Conservation (phyloP, 2,113 vertebrate genomes). For the Sisor rabdophorus region DNA sequence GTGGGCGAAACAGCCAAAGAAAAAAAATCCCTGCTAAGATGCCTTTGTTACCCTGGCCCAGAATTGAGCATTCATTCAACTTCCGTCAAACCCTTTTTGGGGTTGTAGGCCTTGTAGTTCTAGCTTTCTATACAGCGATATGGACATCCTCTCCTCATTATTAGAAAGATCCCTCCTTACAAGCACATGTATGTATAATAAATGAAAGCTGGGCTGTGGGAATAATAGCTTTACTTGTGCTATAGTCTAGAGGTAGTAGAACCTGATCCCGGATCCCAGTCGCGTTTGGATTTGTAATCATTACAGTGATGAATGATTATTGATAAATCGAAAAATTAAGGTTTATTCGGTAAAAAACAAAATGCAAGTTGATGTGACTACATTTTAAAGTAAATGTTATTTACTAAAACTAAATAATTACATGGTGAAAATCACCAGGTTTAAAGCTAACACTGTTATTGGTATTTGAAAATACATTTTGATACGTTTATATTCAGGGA, state of each 20-base stretch:
- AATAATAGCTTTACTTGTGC: conserved; percentile 9
- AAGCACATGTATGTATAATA: conserved; percentile 33
- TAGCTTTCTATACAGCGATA: conserved; percentile 34
- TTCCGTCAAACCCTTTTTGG: conserved; percentile 51
- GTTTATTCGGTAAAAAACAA: not conserved
- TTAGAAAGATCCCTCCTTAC: conserved; percentile 28
- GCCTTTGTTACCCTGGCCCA: conserved; percentile 55
- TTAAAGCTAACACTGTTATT: not conserved
- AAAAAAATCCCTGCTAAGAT: conserved; percentile 55
- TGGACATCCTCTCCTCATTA: conserved; percentile 32
- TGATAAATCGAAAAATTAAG: not conserved
- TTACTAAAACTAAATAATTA: not conserved
- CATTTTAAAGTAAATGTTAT: no score
- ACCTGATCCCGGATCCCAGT: not conserved
- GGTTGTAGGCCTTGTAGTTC: conserved; percentile 25
- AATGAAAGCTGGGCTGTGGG: conserved; percentile 27
- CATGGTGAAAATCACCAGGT: not conserved
- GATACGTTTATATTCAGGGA: not conserved
- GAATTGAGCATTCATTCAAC: conserved; percentile 42
- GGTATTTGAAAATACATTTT: not conserved
- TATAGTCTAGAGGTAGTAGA: not conserved
- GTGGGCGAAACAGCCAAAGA: conserved; percentile 40
- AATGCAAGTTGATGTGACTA: not conserved
- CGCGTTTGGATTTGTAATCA: not conserved
- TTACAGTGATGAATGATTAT: not conserved